Evolutionary conservation across 2,888 invertebrate genomes (phyloP), one percentile per base, ranked within the genome.

Genomic region (Drosophila demipolita): DNA sequence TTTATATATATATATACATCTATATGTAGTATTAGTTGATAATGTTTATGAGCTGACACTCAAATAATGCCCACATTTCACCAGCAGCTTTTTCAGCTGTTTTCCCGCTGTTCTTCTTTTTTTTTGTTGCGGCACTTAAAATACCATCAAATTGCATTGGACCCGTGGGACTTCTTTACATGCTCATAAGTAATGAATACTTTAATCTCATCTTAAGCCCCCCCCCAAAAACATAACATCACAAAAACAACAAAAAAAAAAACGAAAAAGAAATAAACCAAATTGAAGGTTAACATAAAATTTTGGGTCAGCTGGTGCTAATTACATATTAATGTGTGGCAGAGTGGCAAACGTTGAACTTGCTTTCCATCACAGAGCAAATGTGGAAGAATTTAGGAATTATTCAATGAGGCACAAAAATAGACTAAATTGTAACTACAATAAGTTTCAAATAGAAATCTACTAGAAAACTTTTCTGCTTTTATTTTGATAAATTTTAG

Each of bases 131-230:
- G 71, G 66, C 82, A 88, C 78, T 87, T 90, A 83, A 87, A 87
- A 83, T 74, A 53, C 74, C 87, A 86, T 83, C 72, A 87, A 87
- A 88, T 78, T 73, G 73, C 81, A 82, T 88, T 75, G 75, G 80
- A 58, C 83, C 72, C 73, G 59, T 71, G 86, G 80, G 86, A 75
- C 69, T 71, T 35, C 52, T 63, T 68, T 68, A 50, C 35, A 49
- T n/a, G 42, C 52, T 5, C n/a, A 40, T 35, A 26, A 65, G 49
- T 58, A 53, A 48, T 52, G 42, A 29, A 60, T 73, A 67, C 61
- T 58, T 38, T 80, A 80, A 77, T 54, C 49, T 54, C 29, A 48
- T 49, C 40, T 54, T 11, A 20, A 23, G 60, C 29, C 15, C 15
- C 23, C 36, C 36, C 15, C n/a, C n/a, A 53, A 23, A 49, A 9